These are phyloP conservation scores for Tetheella fluctuosa DNA, from an alignment of 2,888 invertebrate species.

Conservation along the genomic window DNA sequence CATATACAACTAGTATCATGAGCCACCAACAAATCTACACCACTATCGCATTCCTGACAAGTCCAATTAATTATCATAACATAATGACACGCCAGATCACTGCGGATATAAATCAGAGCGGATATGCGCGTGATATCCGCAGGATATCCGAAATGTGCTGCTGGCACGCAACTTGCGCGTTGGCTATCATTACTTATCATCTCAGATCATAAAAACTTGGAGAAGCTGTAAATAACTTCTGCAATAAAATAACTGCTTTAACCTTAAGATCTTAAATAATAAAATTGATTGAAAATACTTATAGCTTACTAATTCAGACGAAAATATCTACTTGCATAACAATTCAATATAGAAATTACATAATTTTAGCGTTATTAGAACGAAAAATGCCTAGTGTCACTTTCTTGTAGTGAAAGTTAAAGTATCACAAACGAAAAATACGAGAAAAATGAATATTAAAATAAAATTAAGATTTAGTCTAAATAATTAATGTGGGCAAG, in stretches of 20 bases:
- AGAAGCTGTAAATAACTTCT: conserved; percentile 10
- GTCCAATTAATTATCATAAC: not conserved
- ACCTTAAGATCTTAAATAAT: no score
- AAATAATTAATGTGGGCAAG: no score
- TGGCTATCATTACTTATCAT: conserved; percentile 20
- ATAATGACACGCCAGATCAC: conserved; percentile 7
- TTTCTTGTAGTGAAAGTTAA: no score
- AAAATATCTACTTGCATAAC: no score
- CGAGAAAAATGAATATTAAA: not conserved
- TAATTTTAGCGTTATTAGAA: no score
- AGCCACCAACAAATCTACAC: no score
- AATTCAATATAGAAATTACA: no score
- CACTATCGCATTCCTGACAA: no score
- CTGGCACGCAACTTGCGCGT: conserved; percentile 22
- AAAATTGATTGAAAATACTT: no score
- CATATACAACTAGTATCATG: no score
- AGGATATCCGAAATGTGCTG: conserved; percentile 25
- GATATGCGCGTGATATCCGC: conserved; percentile 10
- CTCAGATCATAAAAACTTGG: not conserved
- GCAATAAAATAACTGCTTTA: not conserved
- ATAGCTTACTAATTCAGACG: no score
- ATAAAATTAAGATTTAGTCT: not conserved
- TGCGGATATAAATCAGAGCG: conserved; percentile 10
- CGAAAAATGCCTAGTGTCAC: no score
- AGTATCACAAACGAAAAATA: not conserved